A percentile compares a stretch with the other conserved stretches of the same genome.
phyloP scores from a whole-genome alignment of 2,797 vertebrate genomes.

The Pseudopleuronectes americanus region DNA sequence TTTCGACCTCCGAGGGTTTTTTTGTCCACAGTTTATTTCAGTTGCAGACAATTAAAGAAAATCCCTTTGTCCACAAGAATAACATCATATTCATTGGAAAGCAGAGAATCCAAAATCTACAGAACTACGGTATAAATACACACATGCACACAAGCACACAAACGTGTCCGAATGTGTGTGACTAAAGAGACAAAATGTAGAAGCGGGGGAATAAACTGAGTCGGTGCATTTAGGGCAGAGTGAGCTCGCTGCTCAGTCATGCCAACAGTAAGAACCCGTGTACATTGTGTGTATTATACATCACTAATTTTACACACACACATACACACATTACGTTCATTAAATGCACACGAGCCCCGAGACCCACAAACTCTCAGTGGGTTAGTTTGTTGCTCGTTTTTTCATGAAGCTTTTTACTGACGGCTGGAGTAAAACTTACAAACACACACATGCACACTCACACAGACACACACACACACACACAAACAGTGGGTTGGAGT shows the following conservation, averaged over 20 bases:
- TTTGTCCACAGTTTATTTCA: background rate
- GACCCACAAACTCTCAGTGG: conserved; percentile 14
- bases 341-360: conserved; percentile 28
- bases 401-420: conserved; percentile 25
- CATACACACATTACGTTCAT: conserved; percentile 36
- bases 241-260: conserved; percentile 53
- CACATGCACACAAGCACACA: background rate
- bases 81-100: background rate
- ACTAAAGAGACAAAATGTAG: conserved; percentile 10
- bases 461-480: background rate
- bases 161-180: background rate
- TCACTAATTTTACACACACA: conserved; percentile 45
- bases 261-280: conserved; percentile 40
- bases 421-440: conserved; percentile 12
- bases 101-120: no score
- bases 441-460: conserved; percentile 13
- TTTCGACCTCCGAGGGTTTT: background rate
- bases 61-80: background rate
- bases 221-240: conserved; percentile 25
- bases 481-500: conserved; percentile 7
- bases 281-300: conserved; percentile 53
- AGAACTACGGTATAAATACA: background rate
- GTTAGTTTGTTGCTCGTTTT: conserved; percentile 31
- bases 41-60: background rate
- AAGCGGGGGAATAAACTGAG: conserved; percentile 14